Percentiles rank a stretch among this genome's conserved stretches.
Conservation (phyloP, 2,113 vertebrate species). For the Heterotis niloticus region DNA sequence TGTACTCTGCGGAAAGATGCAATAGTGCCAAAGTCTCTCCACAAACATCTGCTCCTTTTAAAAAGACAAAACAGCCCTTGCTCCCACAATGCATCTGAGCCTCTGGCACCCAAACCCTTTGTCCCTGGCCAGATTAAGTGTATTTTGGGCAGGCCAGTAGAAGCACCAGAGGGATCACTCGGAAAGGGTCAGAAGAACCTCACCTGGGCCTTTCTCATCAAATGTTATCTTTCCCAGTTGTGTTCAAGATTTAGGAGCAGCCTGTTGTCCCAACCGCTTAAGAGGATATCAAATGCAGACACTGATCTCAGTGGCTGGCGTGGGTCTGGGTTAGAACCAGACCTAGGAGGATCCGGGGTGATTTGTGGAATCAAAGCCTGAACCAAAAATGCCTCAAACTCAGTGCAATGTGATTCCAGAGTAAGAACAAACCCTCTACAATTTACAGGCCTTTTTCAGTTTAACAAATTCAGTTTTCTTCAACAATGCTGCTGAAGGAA, state of each 20-base stretch:
- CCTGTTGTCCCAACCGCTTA: not conserved
- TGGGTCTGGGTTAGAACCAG: not conserved
- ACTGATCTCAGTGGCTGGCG: not conserved
- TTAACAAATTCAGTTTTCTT: no score
- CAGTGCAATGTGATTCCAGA: not conserved
- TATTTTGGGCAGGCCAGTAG: conserved; percentile 25
- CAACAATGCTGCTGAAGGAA: no score
- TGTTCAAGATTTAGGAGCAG: not conserved
- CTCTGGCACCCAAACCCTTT: not conserved
- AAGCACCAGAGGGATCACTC: conserved; percentile 26
- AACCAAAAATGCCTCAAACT: conserved; percentile 3
- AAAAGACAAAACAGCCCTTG: conserved; percentile 26
- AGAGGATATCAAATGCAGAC: conserved; percentile 12
- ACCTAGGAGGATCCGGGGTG: not conserved
- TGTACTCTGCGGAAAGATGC: not conserved
- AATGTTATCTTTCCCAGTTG: not conserved
- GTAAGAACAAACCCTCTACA: not conserved
- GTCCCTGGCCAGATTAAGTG: conserved; percentile 27
- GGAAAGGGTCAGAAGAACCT: conserved; percentile 17
- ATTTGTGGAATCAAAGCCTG: not conserved
- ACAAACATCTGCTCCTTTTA: conserved; percentile 47
- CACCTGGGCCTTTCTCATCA: not conserved
- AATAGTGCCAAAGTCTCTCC: conserved; percentile 35
- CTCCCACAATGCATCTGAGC: conserved; percentile 12
- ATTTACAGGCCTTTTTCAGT: no score